Evolutionary conservation across 2,888 invertebrate genomes (phyloP).

Genomic region (Thymelicus lineola): DNA sequence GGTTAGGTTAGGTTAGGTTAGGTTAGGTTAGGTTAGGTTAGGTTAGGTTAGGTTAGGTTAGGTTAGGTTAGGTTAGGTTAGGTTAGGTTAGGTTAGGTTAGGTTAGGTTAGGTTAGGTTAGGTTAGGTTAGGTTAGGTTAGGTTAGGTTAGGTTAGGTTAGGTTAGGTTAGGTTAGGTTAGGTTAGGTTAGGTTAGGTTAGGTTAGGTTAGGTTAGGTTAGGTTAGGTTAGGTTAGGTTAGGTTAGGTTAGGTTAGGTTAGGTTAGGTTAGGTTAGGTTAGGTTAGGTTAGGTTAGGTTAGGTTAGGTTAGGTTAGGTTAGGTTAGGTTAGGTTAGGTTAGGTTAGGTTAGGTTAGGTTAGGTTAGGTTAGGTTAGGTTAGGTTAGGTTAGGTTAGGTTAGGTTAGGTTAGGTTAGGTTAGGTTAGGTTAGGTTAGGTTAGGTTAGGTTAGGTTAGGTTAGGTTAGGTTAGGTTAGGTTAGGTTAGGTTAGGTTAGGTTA

Average conservation of each 20-base stretch:
- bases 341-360: slow-evolving; percentile 3
- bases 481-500: no score
- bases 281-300: slow-evolving; percentile 5
- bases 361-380: slow-evolving; percentile 4
- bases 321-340: slow-evolving; percentile 4
- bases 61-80: slow-evolving; percentile 3
- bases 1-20: no score
- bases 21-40: slow-evolving; percentile 3
- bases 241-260: slow-evolving; percentile 4
- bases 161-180: slow-evolving; percentile 3
- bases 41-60: slow-evolving; percentile 5
- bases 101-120: slow-evolving; percentile 6
- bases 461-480: slow-evolving; percentile 1
- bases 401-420: slow-evolving; percentile 1
- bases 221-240: slow-evolving; percentile 3
- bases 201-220: slow-evolving; percentile 6
- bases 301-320: slow-evolving; percentile 5
- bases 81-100: slow-evolving; percentile 3
- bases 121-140: slow-evolving; percentile 1
- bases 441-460: slow-evolving; percentile 5
- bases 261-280: slow-evolving; percentile 4
- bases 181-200: slow-evolving; percentile 5
- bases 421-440: slow-evolving; percentile 4
- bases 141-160: slow-evolving; percentile 5
- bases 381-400: slow-evolving; percentile 8